Evolutionary conservation across 2,888 invertebrate genomes (phyloP).

Genomic region (Hemicrepidius hirtus): DNA sequence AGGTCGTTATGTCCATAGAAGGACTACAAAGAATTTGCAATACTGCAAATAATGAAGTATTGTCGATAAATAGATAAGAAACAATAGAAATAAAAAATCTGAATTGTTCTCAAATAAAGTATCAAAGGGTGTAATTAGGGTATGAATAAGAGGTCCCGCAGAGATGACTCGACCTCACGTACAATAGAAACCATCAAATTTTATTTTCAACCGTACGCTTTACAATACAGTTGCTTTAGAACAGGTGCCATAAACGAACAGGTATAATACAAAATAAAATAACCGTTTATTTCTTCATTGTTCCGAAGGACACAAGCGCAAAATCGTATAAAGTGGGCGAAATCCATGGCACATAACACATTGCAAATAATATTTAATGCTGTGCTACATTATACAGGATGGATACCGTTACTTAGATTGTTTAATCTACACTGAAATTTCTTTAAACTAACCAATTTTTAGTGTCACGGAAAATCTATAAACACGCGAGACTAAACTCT

Average conservation of each 20-base stretch:
- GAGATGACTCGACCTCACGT: constrained; percentile 39
- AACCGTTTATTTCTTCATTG: constrained; percentile 23
- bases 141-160: constrained; percentile 52
- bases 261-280: constrained; percentile 30
- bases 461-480: no score
- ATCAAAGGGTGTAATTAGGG: constrained; percentile 53
- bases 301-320: constrained; percentile 1
- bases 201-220: constrained; percentile 34
- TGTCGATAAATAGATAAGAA: not conserved
- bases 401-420: no score
- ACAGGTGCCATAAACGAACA: constrained; percentile 23
- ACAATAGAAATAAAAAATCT: constrained; percentile 49
- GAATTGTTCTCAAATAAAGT: constrained; percentile 52
- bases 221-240: constrained; percentile 30
- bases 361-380: no score
- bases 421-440: no score
- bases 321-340: not conserved
- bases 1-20: not conserved
- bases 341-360: no score
- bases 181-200: constrained; percentile 51
- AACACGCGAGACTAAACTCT: no score
- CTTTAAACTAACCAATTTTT: no score
- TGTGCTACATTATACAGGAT: no score
- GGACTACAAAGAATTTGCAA: not conserved
- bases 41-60: not conserved